Percentiles rank a stretch among this genome's conserved stretches.
Conservation (phyloP, 2,113 vertebrate genomes). For the Butastur rufipennis region DNA sequence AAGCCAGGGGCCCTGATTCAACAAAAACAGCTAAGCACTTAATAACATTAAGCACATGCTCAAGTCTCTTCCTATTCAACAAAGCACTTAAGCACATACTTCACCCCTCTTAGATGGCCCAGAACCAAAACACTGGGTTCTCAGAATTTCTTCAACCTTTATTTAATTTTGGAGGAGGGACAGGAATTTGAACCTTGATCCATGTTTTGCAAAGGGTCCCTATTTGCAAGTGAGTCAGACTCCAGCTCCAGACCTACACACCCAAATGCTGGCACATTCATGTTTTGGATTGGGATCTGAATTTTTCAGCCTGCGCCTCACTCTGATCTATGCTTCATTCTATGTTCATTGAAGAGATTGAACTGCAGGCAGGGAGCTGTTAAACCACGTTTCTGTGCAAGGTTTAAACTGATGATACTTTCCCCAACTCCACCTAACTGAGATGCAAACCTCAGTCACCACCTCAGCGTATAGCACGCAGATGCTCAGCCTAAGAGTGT, state of each 20-base stretch:
- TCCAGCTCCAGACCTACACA: not conserved
- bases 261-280: not conserved
- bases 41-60: slow-evolving; percentile 54
- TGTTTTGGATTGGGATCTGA: not conserved
- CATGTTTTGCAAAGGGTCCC: not conserved
- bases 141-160: not conserved
- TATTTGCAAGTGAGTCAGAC: slow-evolving; percentile 8
- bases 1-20: slow-evolving; percentile 8
- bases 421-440: not conserved
- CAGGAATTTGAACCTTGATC: slow-evolving; percentile 3
- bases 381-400: not conserved
- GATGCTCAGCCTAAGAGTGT: not conserved
- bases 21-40: slow-evolving; percentile 56
- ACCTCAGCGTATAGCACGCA: not conserved
- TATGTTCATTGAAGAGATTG: not conserved
- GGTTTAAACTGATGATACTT: not conserved
- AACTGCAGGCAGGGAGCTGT: not conserved
- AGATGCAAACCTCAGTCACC: not conserved
- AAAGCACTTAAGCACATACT: slow-evolving; percentile 24
- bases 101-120: slow-evolving; percentile 3
- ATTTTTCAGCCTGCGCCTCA: not conserved
- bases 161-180: not conserved
- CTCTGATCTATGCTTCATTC: not conserved
- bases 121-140: not conserved
- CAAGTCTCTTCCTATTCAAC: slow-evolving; percentile 48